Evolutionary conservation across 2,888 invertebrate genomes (phyloP).

Genomic region (Lasius fuliginosus): DNA sequence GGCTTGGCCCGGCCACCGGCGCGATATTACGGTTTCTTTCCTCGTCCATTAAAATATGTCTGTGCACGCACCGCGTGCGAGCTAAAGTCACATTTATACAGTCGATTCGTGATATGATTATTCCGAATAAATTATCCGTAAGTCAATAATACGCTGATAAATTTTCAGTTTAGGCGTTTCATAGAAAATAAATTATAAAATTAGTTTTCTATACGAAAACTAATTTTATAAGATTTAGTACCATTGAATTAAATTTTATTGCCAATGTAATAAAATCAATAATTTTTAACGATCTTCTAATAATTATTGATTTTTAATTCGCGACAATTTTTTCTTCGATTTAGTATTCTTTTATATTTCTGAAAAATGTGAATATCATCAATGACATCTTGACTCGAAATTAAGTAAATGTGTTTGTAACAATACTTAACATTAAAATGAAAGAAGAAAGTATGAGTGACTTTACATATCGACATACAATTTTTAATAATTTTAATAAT

Average conservation of each 20-base stretch:
- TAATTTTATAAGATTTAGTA: background rate
- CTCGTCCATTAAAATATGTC: slow-evolving; percentile 56
- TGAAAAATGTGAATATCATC: slow-evolving; percentile 2
- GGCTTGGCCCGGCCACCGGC: slow-evolving; percentile 55
- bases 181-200: slow-evolving; percentile 4
- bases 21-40: slow-evolving; percentile 61
- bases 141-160: background rate
- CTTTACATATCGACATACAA: background rate
- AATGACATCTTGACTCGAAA: background rate
- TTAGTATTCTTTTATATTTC: background rate
- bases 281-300: background rate
- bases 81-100: slow-evolving; percentile 42
- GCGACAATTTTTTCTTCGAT: background rate
- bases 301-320: background rate
- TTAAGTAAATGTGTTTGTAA: background rate
- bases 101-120: slow-evolving; percentile 7
- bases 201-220: too few species aligned
- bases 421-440: background rate
- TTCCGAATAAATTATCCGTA: slow-evolving; percentile 12
- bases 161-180: background rate
- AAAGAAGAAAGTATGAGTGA: background rate
- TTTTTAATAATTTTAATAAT: slow-evolving; percentile 19
- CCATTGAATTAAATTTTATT: background rate
- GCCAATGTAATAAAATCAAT: background rate
- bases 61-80: slow-evolving; percentile 23